Evolutionary conservation across 2,888 invertebrate species (phyloP).

Genomic region (Tenthredo notha): DNA sequence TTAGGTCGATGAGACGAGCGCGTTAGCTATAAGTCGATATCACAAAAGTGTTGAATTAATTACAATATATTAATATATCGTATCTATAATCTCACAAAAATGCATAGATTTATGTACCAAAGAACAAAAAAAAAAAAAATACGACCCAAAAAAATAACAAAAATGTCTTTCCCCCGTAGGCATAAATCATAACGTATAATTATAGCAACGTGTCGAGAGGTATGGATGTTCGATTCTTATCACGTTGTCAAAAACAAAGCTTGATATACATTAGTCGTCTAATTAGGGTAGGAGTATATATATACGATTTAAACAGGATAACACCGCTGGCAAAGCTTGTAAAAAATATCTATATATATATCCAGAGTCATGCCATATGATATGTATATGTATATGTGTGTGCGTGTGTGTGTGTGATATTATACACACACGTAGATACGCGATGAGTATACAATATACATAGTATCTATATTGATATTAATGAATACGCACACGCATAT

Average conservation of each 20-base stretch:
- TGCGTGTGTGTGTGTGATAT: too few relatives aligned
- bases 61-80: not conserved
- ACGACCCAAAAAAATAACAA: too few relatives aligned
- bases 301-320: not conserved
- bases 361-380: too few relatives aligned
- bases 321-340: not conserved
- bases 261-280: not conserved
- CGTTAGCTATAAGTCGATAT: not conserved
- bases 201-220: not conserved
- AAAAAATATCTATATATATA: not conserved
- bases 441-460: not conserved
- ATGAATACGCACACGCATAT: not conserved
- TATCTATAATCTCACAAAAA: too few relatives aligned
- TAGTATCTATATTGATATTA: not conserved
- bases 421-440: not conserved
- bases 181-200: not conserved
- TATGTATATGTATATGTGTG: too few relatives aligned
- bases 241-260: not conserved
- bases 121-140: not conserved
- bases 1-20: slow-evolving; percentile 9
- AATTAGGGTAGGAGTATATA: not conserved
- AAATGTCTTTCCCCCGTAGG: not conserved
- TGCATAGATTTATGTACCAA: not conserved
- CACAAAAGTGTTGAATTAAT: not conserved
- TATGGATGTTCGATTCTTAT: not conserved